phyloP scores from a whole-genome alignment of 1,140 invertebrate species.

The Ectropis grisescens region DNA sequence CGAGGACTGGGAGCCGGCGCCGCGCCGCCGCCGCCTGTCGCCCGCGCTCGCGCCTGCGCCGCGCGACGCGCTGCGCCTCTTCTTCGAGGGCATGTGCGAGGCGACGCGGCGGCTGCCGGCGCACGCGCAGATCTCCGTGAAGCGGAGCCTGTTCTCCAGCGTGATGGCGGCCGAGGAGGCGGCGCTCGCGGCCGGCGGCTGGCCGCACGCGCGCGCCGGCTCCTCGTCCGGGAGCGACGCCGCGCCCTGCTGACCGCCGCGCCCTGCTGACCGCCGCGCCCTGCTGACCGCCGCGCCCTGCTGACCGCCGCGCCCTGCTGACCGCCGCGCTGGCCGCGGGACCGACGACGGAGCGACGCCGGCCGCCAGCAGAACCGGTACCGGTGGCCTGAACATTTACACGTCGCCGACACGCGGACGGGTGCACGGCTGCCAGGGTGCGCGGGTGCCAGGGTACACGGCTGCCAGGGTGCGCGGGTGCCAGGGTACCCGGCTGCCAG shows the following conservation, averaged over 20 bases:
- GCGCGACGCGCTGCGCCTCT: conserved; percentile 53
- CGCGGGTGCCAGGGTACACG: no score
- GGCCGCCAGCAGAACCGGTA: not conserved
- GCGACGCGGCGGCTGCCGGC: conserved; percentile 54
- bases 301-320: conserved; percentile 1
- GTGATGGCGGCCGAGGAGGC: conserved; percentile 53
- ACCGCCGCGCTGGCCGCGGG: conserved; percentile 11
- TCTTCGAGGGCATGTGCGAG: conserved; percentile 63
- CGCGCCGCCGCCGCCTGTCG: conserved; percentile 21
- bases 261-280: conserved; percentile 11
- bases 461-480: no score
- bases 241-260: conserved; percentile 33
- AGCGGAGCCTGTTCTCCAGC: conserved; percentile 43
- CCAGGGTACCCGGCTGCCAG: no score
- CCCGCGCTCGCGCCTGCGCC: conserved; percentile 6
- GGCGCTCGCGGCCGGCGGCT: conserved; percentile 32
- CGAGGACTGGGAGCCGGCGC: conserved; percentile 3
- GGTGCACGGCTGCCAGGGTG: no score
- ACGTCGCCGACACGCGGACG: no score
- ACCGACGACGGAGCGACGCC: conserved; percentile 3
- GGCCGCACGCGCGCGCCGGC: conserved; percentile 6
- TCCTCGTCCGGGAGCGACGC: conserved; percentile 28
- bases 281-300: conserved; percentile 5
- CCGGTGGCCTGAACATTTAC: no score
- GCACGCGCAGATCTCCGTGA: conserved; percentile 48